Conservation (phyloP, 2,797 vertebrate genomes). For the Spondyliosoma cantharus region DNA sequence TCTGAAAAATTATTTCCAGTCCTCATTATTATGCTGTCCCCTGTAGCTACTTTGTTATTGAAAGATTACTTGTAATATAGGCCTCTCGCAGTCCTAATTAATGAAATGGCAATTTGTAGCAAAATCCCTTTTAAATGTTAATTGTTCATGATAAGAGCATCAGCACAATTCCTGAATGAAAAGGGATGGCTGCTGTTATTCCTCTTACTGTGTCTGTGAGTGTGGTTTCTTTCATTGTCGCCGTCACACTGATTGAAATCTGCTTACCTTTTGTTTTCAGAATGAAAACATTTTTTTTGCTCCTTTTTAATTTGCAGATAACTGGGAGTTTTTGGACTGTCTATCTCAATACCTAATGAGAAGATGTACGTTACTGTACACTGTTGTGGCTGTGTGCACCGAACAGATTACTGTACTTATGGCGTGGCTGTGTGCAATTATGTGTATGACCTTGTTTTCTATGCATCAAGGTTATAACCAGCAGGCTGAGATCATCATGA, state of each 20-base stretch:
- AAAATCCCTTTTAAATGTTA: slow-evolving; percentile 59
- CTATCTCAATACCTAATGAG: background rate
- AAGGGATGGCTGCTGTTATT: slow-evolving; percentile 18
- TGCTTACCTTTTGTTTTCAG: slow-evolving; percentile 44
- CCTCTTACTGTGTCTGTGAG: slow-evolving; percentile 26
- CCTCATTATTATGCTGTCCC: slow-evolving; percentile 65
- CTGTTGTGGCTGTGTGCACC: background rate
- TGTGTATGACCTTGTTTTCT: slow-evolving; percentile 60
- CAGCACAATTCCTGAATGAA: slow-evolving; percentile 45
- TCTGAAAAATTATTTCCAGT: slow-evolving; percentile 66
- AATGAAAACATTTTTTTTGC: slow-evolving; percentile 1
- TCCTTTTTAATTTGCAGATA: slow-evolving; percentile 40
- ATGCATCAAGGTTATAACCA: slow-evolving; percentile 56
- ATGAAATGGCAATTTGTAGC: slow-evolving; percentile 62
- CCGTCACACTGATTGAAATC: slow-evolving; percentile 53
- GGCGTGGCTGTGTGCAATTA: slow-evolving; percentile 15
- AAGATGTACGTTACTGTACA: background rate
- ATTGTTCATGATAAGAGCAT: slow-evolving; percentile 72
- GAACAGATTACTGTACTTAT: background rate
- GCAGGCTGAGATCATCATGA: slow-evolving; percentile 55
- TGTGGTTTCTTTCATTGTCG: slow-evolving; percentile 13
- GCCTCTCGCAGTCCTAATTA: slow-evolving; percentile 59
- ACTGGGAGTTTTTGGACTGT: slow-evolving; percentile 1
- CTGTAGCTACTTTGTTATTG: slow-evolving; percentile 61
- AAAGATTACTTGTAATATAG: slow-evolving; percentile 65